Evolutionary conservation across 2,888 invertebrate genomes (phyloP).

Genomic region (Trilocha varians): DNA sequence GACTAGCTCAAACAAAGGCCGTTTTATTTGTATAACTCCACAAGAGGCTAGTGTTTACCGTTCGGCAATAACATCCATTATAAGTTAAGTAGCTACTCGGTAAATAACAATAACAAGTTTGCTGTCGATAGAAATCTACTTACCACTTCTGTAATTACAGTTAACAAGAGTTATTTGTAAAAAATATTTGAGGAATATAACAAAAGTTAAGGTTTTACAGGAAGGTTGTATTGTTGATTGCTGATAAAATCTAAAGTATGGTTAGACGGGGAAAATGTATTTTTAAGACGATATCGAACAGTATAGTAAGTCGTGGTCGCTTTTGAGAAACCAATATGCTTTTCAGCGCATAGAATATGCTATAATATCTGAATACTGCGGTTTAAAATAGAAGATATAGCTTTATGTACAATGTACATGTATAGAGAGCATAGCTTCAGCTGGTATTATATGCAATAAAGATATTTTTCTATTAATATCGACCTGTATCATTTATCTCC

Average conservation of each 20-base stretch:
- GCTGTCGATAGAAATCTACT: constrained; percentile 7
- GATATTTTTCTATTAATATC: no score
- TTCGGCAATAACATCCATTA: constrained; percentile 8
- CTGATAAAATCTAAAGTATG: not conserved
- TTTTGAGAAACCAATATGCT: no score
- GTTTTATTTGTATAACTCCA: constrained; percentile 12
- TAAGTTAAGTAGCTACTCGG: constrained; percentile 8
- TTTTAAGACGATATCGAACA: not conserved
- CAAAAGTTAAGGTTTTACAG: not conserved
- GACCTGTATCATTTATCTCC: no score
- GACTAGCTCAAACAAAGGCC: constrained; percentile 13
- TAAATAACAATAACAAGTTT: constrained; percentile 8
- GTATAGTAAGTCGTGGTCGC: no score
- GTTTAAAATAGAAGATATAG: no score
- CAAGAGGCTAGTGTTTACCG: constrained; percentile 12
- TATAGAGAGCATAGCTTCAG: no score
- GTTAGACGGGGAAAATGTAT: not conserved
- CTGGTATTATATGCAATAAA: no score
- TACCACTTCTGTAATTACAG: constrained; percentile 5
- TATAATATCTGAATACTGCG: no score
- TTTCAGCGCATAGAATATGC: no score
- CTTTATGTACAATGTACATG: no score
- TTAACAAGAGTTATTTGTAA: not conserved
- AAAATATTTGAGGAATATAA: not conserved
- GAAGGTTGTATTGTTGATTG: not conserved